phyloP scores from a whole-genome alignment of 2,888 invertebrate species.

The Watsonalla binaria region DNA sequence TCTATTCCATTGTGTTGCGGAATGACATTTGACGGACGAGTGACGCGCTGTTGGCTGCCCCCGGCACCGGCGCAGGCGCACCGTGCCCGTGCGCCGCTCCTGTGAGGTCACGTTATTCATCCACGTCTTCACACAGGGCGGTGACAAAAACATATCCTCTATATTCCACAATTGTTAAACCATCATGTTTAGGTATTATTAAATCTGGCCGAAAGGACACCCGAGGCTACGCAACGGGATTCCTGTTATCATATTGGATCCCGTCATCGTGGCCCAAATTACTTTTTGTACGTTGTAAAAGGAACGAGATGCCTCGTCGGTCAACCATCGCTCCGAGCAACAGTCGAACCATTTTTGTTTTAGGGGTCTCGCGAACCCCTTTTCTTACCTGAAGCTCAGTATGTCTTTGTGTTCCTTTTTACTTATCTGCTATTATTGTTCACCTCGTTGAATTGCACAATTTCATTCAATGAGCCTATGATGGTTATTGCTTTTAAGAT shows the following conservation, averaged over 20 bases:
- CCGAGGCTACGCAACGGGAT: constrained; percentile 72
- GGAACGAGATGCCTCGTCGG: constrained; percentile 47
- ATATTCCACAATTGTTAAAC: constrained; percentile 19
- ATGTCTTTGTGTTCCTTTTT: constrained; percentile 38
- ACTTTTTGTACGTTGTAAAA: constrained; percentile 65
- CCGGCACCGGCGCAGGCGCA: constrained; percentile 18
- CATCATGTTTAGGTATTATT: constrained; percentile 25
- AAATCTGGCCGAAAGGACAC: constrained; percentile 38
- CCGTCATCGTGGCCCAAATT: constrained; percentile 67
- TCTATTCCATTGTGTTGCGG: constrained; percentile 70
- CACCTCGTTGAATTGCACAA: constrained; percentile 28
- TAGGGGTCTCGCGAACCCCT: constrained; percentile 51
- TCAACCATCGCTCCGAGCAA: constrained; percentile 60
- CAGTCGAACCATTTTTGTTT: constrained; percentile 55
- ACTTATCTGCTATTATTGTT: constrained; percentile 29
- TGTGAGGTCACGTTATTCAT: constrained; percentile 39
- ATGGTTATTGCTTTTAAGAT: constrained; percentile 14
- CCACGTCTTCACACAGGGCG: constrained; percentile 19
- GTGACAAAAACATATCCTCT: constrained; percentile 42
- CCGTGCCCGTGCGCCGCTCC: constrained; percentile 14
- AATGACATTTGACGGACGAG: constrained; percentile 72
- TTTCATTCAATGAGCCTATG: constrained; percentile 23
- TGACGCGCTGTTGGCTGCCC: constrained; percentile 24
- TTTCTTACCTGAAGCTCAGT: constrained; percentile 60
- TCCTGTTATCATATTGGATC: constrained; percentile 72